Conservation (phyloP, 2,888 invertebrate species). For the Ectemnius lituratus region DNA sequence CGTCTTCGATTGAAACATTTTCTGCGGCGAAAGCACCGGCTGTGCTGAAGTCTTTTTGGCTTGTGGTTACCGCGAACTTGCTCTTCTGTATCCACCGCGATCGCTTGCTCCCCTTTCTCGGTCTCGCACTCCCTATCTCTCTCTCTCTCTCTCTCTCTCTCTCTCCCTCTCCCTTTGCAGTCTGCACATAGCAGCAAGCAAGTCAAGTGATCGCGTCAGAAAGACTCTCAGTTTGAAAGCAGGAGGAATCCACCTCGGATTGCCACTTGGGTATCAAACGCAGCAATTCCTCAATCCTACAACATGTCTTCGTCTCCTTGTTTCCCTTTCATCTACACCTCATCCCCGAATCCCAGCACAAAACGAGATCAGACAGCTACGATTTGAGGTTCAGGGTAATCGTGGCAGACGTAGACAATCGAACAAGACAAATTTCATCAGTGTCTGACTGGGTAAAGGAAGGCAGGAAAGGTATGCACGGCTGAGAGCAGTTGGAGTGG, state of each 20-base stretch:
- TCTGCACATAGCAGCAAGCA: too few relatives aligned
- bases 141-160: too few relatives aligned
- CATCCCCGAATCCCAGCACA: too few relatives aligned
- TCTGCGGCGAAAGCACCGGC: constrained; percentile 30
- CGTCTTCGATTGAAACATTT: constrained; percentile 60
- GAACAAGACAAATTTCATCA: too few relatives aligned
- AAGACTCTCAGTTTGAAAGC: too few relatives aligned
- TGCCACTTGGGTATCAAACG: constrained; percentile 25
- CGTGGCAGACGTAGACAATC: too few relatives aligned
- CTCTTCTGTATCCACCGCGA: constrained; percentile 30
- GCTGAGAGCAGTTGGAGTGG: constrained; percentile 29
- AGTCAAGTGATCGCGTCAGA: too few relatives aligned
- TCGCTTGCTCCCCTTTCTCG: constrained; percentile 34
- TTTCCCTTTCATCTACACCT: not conserved
- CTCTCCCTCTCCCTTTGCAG: not conserved
- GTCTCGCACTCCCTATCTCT: constrained; percentile 5
- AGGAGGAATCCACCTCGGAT: constrained; percentile 12
- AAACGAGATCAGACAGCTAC: too few relatives aligned
- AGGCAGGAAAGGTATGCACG: constrained; percentile 43
- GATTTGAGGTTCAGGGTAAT: too few relatives aligned
- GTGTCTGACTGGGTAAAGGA: too few relatives aligned
- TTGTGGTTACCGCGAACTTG: constrained; percentile 49
- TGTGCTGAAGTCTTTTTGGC: constrained; percentile 35
- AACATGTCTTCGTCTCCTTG: not conserved
- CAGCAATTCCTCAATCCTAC: constrained; percentile 9